These are phyloP conservation scores for Thereva nobilitata DNA, from an alignment of 2,888 invertebrate genomes.

Conservation along the genomic window DNA sequence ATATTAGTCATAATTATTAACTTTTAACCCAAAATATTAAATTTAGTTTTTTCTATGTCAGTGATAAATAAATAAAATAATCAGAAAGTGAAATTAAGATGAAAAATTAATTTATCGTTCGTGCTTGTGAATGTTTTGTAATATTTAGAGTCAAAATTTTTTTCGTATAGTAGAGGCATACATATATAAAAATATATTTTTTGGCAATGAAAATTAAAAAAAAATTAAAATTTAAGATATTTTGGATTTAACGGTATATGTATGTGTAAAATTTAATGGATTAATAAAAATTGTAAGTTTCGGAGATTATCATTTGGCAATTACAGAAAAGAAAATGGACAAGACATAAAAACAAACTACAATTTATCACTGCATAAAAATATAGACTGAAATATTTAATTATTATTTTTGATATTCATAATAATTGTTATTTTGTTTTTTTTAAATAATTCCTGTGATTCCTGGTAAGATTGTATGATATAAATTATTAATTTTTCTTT, in stretches of 20 bases:
- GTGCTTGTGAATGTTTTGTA: conserved; percentile 23
- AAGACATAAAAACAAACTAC: conserved; percentile 1
- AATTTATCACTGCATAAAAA: conserved; percentile 24
- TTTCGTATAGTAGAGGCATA: not conserved
- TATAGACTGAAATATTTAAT: conserved; percentile 11
- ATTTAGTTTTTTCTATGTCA: conserved; percentile 16
- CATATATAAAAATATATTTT: too few species aligned
- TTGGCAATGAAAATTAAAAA: too few species aligned
- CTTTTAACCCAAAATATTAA: too few species aligned
- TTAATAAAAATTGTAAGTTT: too few species aligned
- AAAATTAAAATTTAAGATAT: too few species aligned
- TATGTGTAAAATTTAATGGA: too few species aligned
- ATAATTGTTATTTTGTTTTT: not conserved
- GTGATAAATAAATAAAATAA: conserved; percentile 21
- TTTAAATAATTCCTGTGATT: conserved; percentile 38
- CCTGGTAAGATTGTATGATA: conserved; percentile 24
- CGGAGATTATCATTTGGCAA: too few species aligned
- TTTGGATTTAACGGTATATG: too few species aligned
- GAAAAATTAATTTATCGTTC: not conserved
- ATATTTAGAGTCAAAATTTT: conserved; percentile 26
- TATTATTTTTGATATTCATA: conserved; percentile 2
- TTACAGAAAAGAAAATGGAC: not conserved
- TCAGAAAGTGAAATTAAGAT: not conserved
- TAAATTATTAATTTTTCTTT: too few species aligned
- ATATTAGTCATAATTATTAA: too few species aligned